A percentile compares a stretch with the other conserved stretches of the same genome.
Evolutionary conservation across 2,888 invertebrate species (phyloP).

Genomic region (Lasioglossum villosulum): DNA sequence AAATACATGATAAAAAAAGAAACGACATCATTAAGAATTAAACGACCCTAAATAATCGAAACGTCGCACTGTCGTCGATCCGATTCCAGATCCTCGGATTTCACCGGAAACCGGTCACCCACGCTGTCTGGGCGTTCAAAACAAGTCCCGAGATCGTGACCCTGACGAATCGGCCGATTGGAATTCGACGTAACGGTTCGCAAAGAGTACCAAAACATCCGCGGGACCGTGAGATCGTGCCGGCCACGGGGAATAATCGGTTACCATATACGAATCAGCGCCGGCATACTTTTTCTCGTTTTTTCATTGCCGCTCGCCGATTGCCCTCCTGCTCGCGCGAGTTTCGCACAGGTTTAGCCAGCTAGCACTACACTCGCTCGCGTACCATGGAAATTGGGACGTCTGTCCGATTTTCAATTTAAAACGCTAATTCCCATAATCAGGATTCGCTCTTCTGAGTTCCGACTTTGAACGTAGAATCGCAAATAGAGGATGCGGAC

Average conservation of each 20-base stretch:
- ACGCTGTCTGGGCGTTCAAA: conserved; percentile 31
- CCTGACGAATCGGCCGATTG: conserved; percentile 62
- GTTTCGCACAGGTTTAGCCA: conserved; percentile 14
- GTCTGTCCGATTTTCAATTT: neutral
- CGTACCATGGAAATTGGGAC: neutral
- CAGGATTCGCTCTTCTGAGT: neutral
- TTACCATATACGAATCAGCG: conserved; percentile 42
- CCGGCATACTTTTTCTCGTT: conserved; percentile 46
- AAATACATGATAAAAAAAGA: too few species aligned
- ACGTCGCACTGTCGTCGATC: too few species aligned
- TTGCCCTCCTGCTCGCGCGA: neutral
- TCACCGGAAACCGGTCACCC: conserved; percentile 40
- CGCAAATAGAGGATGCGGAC: neutral
- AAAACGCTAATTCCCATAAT: conserved; percentile 19
- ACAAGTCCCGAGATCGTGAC: conserved; percentile 1
- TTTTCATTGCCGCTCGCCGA: conserved; percentile 28
- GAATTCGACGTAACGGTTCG: conserved; percentile 75
- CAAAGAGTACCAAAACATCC: conserved; percentile 67
- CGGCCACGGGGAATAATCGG: conserved; percentile 51
- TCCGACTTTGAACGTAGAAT: neutral
- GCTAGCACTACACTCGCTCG: neutral
- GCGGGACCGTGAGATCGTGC: conserved; percentile 38
- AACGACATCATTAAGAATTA: too few species aligned
- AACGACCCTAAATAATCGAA: too few species aligned
- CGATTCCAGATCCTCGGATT: conserved; percentile 29